phyloP scores from a whole-genome alignment of 2,113 vertebrate species.

The Cynoglossus semilaevis region DNA sequence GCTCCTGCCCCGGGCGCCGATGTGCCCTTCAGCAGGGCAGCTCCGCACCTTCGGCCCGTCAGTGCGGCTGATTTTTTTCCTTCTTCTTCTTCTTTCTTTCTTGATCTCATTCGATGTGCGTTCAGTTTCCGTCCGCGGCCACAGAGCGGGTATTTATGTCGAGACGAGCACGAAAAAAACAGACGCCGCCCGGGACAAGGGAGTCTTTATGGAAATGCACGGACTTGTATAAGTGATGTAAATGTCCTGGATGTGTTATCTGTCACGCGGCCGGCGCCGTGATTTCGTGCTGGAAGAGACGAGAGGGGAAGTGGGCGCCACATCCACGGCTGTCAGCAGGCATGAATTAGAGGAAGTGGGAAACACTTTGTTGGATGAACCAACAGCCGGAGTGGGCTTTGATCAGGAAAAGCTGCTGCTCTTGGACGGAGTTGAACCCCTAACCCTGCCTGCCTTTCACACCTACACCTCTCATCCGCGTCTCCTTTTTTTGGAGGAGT shows the following conservation, averaged over 20 bases:
- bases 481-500: neutral
- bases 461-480: neutral
- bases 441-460: slow-evolving; percentile 7
- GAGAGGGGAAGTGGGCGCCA: slow-evolving; percentile 25
- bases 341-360: slow-evolving; percentile 33
- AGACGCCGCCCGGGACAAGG: slow-evolving; percentile 21
- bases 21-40: too few species aligned
- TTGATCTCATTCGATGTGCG: neutral
- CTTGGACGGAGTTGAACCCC: slow-evolving; percentile 11
- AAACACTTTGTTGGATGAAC: slow-evolving; percentile 33
- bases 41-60: too few species aligned
- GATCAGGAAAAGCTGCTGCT: neutral
- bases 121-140: slow-evolving; percentile 1
- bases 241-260: slow-evolving; percentile 44
- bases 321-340: slow-evolving; percentile 43
- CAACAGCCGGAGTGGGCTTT: slow-evolving; percentile 25
- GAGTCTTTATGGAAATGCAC: slow-evolving; percentile 38
- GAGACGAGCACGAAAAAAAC: neutral
- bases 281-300: slow-evolving; percentile 26
- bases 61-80: too few species aligned
- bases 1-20: too few species aligned
- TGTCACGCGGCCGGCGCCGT: slow-evolving; percentile 46
- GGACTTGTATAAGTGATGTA: slow-evolving; percentile 33
- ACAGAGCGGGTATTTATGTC: slow-evolving; percentile 19
- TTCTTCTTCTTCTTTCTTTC: too few species aligned